These are phyloP conservation scores for Pteruthius melanotis DNA, from an alignment of 2,113 vertebrate genomes.

Conservation along the genomic window DNA sequence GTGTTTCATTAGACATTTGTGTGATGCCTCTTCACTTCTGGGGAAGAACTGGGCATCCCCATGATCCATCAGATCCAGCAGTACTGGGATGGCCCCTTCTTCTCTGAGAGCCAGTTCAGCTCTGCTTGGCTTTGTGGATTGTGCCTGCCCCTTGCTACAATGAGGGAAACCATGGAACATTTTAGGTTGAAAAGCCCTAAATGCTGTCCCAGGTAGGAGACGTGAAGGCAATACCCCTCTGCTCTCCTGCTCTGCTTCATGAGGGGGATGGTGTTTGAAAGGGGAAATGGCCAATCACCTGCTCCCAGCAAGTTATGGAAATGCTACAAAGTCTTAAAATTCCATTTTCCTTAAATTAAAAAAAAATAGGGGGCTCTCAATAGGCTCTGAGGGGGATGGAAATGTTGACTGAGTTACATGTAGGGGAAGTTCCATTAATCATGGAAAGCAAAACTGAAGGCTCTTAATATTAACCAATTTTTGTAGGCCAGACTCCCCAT, in stretches of 20 bases:
- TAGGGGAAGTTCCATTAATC: conserved; percentile 59
- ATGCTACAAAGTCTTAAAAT: conserved; percentile 24
- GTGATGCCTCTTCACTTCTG: neutral
- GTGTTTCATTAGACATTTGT: neutral
- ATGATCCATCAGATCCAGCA: neutral
- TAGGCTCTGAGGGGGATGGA: conserved; percentile 38
- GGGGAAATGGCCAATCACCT: neutral
- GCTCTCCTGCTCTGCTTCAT: neutral
- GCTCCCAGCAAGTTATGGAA: neutral
- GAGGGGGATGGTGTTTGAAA: neutral
- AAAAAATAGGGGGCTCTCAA: neutral
- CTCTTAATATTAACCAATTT: conserved; percentile 50
- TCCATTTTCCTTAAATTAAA: neutral
- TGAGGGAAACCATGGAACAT: neutral
- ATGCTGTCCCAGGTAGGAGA: neutral
- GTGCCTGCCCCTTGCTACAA: neutral
- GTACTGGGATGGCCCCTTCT: neutral
- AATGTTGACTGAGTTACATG: conserved; percentile 36
- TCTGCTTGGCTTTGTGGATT: neutral
- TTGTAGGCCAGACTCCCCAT: conserved; percentile 22
- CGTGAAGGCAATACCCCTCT: neutral
- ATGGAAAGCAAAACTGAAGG: conserved; percentile 51
- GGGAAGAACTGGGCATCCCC: neutral
- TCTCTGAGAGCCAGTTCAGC: neutral
- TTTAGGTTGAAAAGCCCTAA: neutral